Evolutionary conservation across 2,888 invertebrate species (phyloP), one percentile per base, ranked within the genome.

Genomic region (Zygaena filipendulae): DNA sequence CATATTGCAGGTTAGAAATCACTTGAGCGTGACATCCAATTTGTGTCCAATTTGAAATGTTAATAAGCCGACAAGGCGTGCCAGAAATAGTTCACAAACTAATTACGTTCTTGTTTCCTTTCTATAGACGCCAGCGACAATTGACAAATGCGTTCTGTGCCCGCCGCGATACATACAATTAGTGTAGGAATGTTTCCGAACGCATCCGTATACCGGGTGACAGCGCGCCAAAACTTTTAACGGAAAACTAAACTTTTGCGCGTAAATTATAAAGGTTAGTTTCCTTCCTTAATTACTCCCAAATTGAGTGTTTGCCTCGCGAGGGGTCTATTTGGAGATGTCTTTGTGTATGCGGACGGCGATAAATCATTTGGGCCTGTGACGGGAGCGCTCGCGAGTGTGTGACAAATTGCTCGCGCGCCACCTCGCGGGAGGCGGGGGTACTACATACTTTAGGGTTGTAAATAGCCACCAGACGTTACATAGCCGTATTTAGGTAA

Each of bases 11-110:
- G 35, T 60, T 58, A 58, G 62, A 59, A 55, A 75, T 70, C 63
- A 64, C 68, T 74, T 64, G 70, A 60, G 53, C 59, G 56, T 67
- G 77, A 77, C 77, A 75, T 55, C 62, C 60, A 75, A 77, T 79
- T 74, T 75, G 74, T 74, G 71, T 74, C 59, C 74, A 67, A 79
- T 77, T 71, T 70, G 64, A 71, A 70, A 71, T 67, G 62, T 70
- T 79, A 79, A 77, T 74, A 72, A 77, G 72, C 77, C 72, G 75
- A 74, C 77, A 74, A 71, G 72, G 69, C 61, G 68, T 54, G 66
- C 70, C 70, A 41, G 62, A 66, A 77, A 77, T 77, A 79, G 59
- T 50, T 53, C 38, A 46, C 50, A 64, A 60, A 74, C 71, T 77
- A 77, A 77, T 75, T 77, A 68, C 48, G 56, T 56, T 48, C 52